phyloP scores from a whole-genome alignment of 2,797 vertebrate species.

The Alectoris magna region DNA sequence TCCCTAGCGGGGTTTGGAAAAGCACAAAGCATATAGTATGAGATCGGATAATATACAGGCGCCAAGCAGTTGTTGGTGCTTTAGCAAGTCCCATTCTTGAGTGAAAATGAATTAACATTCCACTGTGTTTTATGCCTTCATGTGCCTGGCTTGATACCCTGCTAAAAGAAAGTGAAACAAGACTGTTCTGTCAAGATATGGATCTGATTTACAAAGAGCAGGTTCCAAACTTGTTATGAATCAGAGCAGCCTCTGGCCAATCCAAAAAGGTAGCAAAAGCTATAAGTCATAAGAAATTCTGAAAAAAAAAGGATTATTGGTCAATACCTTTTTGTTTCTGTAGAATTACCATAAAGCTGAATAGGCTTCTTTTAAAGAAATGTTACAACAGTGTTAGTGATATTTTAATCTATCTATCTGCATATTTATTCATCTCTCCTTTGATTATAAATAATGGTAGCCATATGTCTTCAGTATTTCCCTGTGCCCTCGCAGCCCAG shows the following conservation, averaged over 20 bases:
- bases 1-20: neutral
- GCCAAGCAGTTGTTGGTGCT: neutral
- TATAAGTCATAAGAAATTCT: neutral
- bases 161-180: neutral
- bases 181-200: neutral
- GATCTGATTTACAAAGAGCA: neutral
- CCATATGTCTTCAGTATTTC: neutral
- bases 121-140: neutral
- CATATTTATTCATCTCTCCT: neutral
- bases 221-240: neutral
- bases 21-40: neutral
- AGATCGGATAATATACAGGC: neutral
- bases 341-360: neutral
- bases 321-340: neutral
- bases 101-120: neutral
- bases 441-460: neutral
- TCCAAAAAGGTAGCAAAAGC: neutral
- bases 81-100: neutral
- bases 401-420: neutral
- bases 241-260: neutral
- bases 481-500: too few relatives aligned
- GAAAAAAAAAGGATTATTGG: neutral
- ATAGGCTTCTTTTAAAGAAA: neutral
- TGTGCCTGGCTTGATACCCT: neutral
- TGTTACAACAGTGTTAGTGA: neutral